Evolutionary conservation across 2,113 vertebrate species (phyloP).

Genomic region (Myiopsitta monachus): DNA sequence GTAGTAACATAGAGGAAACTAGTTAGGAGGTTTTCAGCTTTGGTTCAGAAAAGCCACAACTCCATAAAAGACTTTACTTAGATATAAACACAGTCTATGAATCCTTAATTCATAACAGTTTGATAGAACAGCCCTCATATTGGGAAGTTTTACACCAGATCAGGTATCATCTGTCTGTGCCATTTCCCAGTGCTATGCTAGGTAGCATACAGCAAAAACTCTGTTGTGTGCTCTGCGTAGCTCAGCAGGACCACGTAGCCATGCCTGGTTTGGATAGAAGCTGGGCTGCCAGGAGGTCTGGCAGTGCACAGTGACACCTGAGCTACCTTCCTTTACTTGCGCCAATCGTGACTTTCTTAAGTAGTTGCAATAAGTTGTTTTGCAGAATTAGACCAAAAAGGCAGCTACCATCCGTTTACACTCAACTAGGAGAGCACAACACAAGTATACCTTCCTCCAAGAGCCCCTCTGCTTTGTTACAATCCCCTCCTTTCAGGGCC

Average conservation of each 20-base stretch:
- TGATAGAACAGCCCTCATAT: neutral
- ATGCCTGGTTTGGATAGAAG: neutral
- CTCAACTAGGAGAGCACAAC: neutral
- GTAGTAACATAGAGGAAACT: neutral
- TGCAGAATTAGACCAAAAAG: neutral
- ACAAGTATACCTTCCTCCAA: neutral
- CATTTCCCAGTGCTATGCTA: neutral
- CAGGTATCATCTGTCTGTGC: neutral
- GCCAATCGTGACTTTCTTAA: neutral
- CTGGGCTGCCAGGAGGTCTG: neutral
- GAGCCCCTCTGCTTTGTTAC: neutral
- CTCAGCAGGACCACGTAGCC: accelerated
- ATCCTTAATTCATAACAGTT: neutral
- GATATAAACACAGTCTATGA: neutral
- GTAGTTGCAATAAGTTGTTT: neutral
- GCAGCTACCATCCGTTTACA: neutral
- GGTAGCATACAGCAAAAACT: neutral
- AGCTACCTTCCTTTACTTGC: neutral
- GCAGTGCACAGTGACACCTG: neutral
- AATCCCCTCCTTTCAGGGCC: neutral
- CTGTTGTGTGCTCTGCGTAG: neutral
- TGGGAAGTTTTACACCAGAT: neutral
- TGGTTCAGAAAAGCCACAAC: neutral
- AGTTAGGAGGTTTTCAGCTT: neutral
- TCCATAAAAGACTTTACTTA: neutral